Evolutionary conservation across 2,797 vertebrate genomes (phyloP).

Genomic region (Cynopterus sphinx): DNA sequence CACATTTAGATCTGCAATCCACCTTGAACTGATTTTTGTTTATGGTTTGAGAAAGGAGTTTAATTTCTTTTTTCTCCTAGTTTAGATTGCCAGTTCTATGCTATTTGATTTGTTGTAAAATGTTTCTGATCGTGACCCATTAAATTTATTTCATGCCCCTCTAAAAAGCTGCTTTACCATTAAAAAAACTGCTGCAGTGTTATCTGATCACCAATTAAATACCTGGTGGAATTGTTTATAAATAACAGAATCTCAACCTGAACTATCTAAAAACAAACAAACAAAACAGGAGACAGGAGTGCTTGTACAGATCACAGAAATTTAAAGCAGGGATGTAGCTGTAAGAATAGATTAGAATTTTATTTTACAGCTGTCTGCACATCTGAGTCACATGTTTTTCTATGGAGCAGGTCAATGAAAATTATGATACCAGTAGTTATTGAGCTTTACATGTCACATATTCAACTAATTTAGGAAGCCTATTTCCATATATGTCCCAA

Average conservation of each 20-base stretch:
- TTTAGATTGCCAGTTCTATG: neutral
- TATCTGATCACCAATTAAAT: neutral
- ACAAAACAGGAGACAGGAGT: neutral
- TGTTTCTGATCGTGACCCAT: neutral
- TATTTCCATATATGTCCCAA: neutral
- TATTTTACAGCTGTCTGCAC: neutral
- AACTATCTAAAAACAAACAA: neutral
- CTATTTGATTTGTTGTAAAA: neutral
- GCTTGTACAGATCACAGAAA: neutral
- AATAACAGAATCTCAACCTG: neutral
- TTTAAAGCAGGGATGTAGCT: neutral
- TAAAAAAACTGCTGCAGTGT: neutral
- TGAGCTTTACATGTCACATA: neutral
- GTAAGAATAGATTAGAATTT: neutral
- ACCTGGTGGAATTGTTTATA: neutral
- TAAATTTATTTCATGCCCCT: neutral
- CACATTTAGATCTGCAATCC: neutral
- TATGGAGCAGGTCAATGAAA: neutral
- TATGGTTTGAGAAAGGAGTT: neutral
- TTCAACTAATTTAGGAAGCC: neutral
- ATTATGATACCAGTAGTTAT: neutral
- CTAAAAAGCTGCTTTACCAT: neutral
- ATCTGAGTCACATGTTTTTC: neutral
- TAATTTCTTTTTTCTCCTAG: neutral
- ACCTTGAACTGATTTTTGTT: neutral